phyloP scores from a whole-genome alignment of 2,797 vertebrate genomes.

The Crenichthys baileyi region DNA sequence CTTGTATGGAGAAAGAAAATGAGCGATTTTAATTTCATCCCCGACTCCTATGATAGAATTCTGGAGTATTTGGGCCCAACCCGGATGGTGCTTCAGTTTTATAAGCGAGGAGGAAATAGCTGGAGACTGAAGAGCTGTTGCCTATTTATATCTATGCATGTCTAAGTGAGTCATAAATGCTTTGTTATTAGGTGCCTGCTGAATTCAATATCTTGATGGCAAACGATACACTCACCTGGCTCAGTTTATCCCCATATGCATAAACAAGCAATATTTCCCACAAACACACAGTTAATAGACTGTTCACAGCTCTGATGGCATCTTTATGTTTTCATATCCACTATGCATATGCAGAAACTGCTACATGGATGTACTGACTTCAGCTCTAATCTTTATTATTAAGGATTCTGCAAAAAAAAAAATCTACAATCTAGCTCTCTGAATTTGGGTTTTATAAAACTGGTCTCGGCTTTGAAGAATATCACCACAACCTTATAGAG shows the following conservation, averaged over 20 bases:
- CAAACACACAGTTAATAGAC: slow-evolving; percentile 6
- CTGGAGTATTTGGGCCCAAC: slow-evolving; percentile 73
- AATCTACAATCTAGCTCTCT: background rate
- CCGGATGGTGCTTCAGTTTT: slow-evolving; percentile 68
- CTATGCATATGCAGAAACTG: slow-evolving; percentile 19
- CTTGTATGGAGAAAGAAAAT: slow-evolving; percentile 83
- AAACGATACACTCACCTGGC: slow-evolving; percentile 77
- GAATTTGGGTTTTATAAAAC: background rate
- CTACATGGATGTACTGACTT: slow-evolving; percentile 2
- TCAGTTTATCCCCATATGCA: slow-evolving; percentile 62
- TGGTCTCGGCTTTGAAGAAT: background rate
- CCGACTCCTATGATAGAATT: slow-evolving; percentile 78
- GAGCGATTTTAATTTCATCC: slow-evolving; percentile 85
- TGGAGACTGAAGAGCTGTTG: slow-evolving; percentile 64
- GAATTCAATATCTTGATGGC: slow-evolving; percentile 77
- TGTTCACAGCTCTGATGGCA: slow-evolving; percentile 45
- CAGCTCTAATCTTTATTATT: slow-evolving; percentile 13
- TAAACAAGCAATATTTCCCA: slow-evolving; percentile 67
- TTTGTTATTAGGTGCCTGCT: slow-evolving; percentile 82
- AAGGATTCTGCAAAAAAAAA: background rate
- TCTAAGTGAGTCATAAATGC: slow-evolving; percentile 77
- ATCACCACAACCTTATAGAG: background rate
- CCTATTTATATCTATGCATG: slow-evolving; percentile 78
- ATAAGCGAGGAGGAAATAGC: slow-evolving; percentile 67
- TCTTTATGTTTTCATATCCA: slow-evolving; percentile 25